These are phyloP conservation scores for Alca torda DNA, from an alignment of 2,797 vertebrate species.

Conservation along the genomic window DNA sequence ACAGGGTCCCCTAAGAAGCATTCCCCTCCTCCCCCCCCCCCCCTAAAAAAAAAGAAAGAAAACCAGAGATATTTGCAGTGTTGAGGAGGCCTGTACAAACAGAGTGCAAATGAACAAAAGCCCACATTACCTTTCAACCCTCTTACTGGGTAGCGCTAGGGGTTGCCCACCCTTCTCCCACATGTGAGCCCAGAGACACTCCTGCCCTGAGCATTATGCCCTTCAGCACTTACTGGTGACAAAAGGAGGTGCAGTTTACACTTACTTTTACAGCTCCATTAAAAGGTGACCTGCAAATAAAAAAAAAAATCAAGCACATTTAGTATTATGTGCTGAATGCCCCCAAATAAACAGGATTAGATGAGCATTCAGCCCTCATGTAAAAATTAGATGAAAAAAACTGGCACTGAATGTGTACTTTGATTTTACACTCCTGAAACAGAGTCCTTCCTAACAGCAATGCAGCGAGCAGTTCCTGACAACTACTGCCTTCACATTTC, in stretches of 20 bases:
- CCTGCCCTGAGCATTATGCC: slow-evolving; percentile 24
- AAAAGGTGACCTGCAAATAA: slow-evolving; percentile 72
- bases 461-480: background rate
- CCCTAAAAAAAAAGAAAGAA: too few species aligned
- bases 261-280: slow-evolving; percentile 71
- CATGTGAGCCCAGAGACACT: slow-evolving; percentile 23
- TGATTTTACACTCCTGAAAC: background rate
- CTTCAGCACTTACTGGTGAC: slow-evolving; percentile 59
- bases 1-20: background rate
- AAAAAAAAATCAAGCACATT: slow-evolving; percentile 68
- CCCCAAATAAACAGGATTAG: slow-evolving; percentile 55
- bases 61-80: background rate
- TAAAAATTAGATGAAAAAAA: slow-evolving; percentile 17
- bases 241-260: slow-evolving; percentile 67
- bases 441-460: background rate
- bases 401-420: background rate
- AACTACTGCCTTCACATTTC: background rate
- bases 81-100: slow-evolving; percentile 6
- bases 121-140: slow-evolving; percentile 13
- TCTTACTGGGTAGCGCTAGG: background rate
- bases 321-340: slow-evolving; percentile 62
- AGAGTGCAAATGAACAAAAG: background rate
- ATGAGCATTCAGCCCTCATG: slow-evolving; percentile 45
- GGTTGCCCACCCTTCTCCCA: slow-evolving; percentile 47
- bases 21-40: background rate